Conservation (phyloP, 2,113 vertebrate species). For the Myotis lucifugus region DNA sequence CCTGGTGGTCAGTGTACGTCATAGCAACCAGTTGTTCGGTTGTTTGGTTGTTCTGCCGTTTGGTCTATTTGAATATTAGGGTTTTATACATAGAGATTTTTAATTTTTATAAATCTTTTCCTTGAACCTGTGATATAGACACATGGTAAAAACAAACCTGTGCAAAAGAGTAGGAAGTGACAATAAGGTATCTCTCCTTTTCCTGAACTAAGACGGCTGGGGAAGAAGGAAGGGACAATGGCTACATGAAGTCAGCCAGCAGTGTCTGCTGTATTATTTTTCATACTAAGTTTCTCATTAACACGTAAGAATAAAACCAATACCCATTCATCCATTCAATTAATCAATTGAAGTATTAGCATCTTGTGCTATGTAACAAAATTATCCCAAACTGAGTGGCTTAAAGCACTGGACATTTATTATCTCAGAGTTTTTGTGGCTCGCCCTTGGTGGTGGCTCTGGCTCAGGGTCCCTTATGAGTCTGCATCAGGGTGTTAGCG, state of each 20-base stretch:
- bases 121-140: neutral
- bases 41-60: no score
- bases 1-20: no score
- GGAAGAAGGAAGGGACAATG: neutral
- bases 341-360: fast-evolving
- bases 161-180: neutral
- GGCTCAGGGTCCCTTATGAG: neutral
- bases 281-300: neutral
- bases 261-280: fast-evolving
- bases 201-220: neutral
- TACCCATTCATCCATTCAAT: no score
- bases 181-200: neutral
- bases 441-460: neutral
- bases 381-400: neutral
- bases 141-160: neutral
- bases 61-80: no score
- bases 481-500: neutral
- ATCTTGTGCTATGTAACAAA: neutral
- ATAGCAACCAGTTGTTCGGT: no score
- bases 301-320: neutral
- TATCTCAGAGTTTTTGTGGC: neutral
- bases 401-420: neutral
- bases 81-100: neutral
- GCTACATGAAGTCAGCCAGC: no score
- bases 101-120: neutral